Percentiles rank a stretch among this genome's conserved stretches.
Conservation (phyloP, 2,113 vertebrate species). For the Upupa epops region DNA sequence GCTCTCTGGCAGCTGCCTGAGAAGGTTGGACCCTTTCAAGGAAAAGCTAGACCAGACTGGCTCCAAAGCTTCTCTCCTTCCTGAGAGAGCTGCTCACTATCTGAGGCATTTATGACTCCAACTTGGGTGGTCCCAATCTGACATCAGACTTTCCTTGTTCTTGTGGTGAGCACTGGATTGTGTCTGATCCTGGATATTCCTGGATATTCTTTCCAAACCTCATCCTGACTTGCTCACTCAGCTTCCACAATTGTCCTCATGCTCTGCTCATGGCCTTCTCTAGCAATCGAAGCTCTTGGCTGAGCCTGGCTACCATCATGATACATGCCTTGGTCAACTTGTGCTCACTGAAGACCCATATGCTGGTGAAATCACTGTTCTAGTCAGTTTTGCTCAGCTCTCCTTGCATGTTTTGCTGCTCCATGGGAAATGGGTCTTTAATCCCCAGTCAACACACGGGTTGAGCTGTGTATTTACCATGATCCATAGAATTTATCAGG, state of each 20-base stretch:
- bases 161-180: not conserved
- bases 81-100: not conserved
- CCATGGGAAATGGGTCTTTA: not conserved
- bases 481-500: not conserved
- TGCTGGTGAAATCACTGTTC: not conserved
- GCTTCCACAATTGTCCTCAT: not conserved
- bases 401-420: not conserved
- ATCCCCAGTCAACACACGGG: not conserved
- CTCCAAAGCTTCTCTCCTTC: not conserved
- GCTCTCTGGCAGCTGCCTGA: not conserved
- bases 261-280: not conserved
- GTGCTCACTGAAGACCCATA: not conserved
- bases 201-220: not conserved
- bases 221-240: not conserved
- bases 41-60: not conserved
- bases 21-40: not conserved
- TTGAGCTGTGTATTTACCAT: not conserved
- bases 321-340: not conserved
- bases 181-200: not conserved
- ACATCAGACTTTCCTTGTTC: not conserved
- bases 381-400: not conserved
- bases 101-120: not conserved
- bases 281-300: not conserved
- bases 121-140: not conserved
- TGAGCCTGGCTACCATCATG: not conserved